Evolutionary conservation across 2,888 invertebrate species (phyloP), one percentile per base, ranked within the genome.

Genomic region (Hyposoter dolosus): DNA sequence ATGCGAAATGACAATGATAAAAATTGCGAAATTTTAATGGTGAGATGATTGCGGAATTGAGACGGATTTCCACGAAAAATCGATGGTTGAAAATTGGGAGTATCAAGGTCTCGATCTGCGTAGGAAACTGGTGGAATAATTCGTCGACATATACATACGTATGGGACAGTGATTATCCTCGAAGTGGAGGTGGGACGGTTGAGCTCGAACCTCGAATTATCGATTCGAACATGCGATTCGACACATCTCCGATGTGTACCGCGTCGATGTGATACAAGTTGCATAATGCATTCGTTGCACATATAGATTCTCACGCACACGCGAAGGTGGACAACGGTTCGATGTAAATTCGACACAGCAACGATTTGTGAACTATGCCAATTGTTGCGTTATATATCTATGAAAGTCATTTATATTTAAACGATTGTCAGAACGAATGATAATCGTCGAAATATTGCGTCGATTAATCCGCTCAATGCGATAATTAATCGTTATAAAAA

Each of bases 161-260:
- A 68, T 23, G 45, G 45, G 0, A 19, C 17, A 65, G 65, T 56
- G 72, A 76, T 84, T 60, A 72, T 32, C 17, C 43, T 75, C 43
- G 56, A 74, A 69, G 66, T 43, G 50, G 35, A 66, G 68, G 53
- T 45, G 76, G 19, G 76, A 66, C 65, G 78, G 56, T 60, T 47
- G 35, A 40, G 65, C 23, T 56, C 74, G 71, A 78, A 50, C 32
- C 82, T 69, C 82, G 82, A 82, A 85, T 85, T 82, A 85, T 85
- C 82, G 84, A 85, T 85, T 78, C 23, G 82, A 77, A 78, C 77
- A 63, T 74, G 78, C 82, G 68, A 82, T 85, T 78, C 84, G 82
- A 85, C 84, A 82, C 78, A 79, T 79, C 60, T n/a, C 10, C 32
- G 74, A 72, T 78, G 74, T 82, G 77, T 71, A 77, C 74, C 4